Percentiles rank a stretch among this genome's conserved stretches.
Evolutionary conservation across 2,888 invertebrate genomes (phyloP).

Genomic region (Zaprionus lineosus): DNA sequence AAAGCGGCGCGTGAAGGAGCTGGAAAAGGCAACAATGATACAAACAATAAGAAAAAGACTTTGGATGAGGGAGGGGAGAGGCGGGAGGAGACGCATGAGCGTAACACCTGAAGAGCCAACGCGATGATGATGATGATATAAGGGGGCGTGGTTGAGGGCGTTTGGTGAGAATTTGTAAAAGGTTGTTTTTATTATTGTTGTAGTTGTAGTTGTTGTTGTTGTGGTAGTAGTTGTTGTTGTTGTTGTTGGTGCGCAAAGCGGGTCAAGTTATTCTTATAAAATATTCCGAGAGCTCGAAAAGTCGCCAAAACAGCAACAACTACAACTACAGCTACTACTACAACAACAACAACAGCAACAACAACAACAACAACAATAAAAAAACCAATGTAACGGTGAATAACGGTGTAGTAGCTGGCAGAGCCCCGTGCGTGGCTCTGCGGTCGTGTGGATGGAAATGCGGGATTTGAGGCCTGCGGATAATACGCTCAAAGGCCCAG

Average conservation of each 20-base stretch:
- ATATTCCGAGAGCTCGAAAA: slow-evolving; percentile 68
- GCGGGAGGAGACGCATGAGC: slow-evolving; percentile 26
- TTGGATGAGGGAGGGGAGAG: background rate
- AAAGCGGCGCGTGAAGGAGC: slow-evolving; percentile 7
- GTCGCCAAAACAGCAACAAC: slow-evolving; percentile 44
- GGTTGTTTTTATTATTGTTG: too few relatives aligned
- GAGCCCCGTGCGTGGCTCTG: slow-evolving; percentile 17
- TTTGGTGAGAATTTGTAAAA: too few relatives aligned
- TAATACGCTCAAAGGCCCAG: slow-evolving; percentile 43
- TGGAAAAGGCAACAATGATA: slow-evolving; percentile 45
- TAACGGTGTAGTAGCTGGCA: background rate
- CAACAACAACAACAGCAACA: slow-evolving; percentile 31
- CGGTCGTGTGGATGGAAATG: slow-evolving; percentile 11
- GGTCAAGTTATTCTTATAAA: slow-evolving; percentile 78
- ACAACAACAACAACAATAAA: slow-evolving; percentile 19
- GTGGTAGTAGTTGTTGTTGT: too few relatives aligned
- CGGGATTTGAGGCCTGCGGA: slow-evolving; percentile 37
- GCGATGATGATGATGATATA: background rate
- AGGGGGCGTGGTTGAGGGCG: background rate
- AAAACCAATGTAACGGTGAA: too few relatives aligned
- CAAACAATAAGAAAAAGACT: slow-evolving; percentile 23
- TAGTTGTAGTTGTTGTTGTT: slow-evolving; percentile 11
- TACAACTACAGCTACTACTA: slow-evolving; percentile 21
- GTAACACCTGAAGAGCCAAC: slow-evolving; percentile 2
- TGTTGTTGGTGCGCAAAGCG: slow-evolving; percentile 51